Evolutionary conservation across 1,140 invertebrate species (phyloP), one percentile per base, ranked within the genome.

Genomic region (Drosophila ambigua): DNA sequence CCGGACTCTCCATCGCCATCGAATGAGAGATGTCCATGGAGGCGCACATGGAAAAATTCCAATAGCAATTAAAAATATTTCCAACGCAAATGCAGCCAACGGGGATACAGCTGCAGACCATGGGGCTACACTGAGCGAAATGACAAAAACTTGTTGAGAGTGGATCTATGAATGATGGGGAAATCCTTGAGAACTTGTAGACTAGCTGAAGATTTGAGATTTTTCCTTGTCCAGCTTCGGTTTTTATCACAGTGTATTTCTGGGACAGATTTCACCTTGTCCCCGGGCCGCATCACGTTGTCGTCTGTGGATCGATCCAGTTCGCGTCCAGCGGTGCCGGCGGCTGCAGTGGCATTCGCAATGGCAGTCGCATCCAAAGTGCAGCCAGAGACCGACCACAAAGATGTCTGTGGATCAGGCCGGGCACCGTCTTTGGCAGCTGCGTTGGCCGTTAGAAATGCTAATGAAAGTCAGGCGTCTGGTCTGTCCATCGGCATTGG

Each of bases 21-120:
- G 62, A 85, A 74, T 87, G 82, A 88, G 71, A 83, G 79, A 88
- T 88, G 83, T 87, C 83, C 79, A 76, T 68, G 35, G 75, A 79
- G 52, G 83, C 64, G 83, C 84, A 67, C 76, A 83, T 72, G 76
- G 60, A 77, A 73, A 82, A 72, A 83, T 88, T 83, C 83, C 83
- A 77, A 79, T 79, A 79, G 83, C 83, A 88, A 88, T 88, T 88
- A 88, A 88, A 88, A 88, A 88, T 88, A 88, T 88, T 88, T 88
- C 81, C 83, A 88, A 88, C 79, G 83, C 83, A 88, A 88, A 88
- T 88, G 72, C 76, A 75, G 60, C 45, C 67, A 68, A 50, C 49
- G 49, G 61, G 49, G 48, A 64, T 49, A 68, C 71, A 50, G 74
- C 73, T 71, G 63, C 60, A 31, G 44, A 16, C 31, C 31, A 31